Conservation (phyloP, 2,797 vertebrate genomes). For the Fratercula arctica region DNA sequence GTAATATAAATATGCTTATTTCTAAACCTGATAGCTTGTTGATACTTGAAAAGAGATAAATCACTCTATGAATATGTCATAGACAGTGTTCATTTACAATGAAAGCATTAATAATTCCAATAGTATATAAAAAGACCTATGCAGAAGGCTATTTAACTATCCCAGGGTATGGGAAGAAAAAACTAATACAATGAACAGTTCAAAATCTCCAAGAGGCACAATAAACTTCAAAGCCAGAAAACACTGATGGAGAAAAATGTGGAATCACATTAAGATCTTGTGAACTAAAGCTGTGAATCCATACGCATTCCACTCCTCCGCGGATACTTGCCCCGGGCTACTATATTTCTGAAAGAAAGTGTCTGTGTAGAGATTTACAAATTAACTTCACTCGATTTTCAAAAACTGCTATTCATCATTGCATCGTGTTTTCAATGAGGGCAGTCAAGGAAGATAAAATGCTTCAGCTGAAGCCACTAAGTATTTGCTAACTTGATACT, state of each 20-base stretch:
- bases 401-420: conserved; percentile 20
- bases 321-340: background rate
- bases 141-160: background rate
- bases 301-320: background rate
- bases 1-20: conserved; percentile 8
- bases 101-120: conserved; percentile 15
- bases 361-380: conserved; percentile 5
- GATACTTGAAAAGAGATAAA: conserved; percentile 48
- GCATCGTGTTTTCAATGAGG: background rate
- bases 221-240: background rate
- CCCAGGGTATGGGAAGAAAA: background rate
- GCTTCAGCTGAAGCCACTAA: conserved; percentile 30
- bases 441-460: background rate
- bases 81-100: background rate
- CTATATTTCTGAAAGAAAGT: background rate
- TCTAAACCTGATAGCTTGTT: conserved; percentile 26
- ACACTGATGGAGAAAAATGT: background rate
- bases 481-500: conserved; percentile 43
- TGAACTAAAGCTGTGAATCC: conserved; percentile 27
- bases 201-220: background rate
- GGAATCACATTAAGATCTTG: background rate
- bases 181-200: background rate
- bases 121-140: background rate
- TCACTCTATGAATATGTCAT: background rate
- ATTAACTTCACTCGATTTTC: conserved; percentile 12